Conservation (phyloP, 2,113 vertebrate genomes). For the Lates calcarifer region DNA sequence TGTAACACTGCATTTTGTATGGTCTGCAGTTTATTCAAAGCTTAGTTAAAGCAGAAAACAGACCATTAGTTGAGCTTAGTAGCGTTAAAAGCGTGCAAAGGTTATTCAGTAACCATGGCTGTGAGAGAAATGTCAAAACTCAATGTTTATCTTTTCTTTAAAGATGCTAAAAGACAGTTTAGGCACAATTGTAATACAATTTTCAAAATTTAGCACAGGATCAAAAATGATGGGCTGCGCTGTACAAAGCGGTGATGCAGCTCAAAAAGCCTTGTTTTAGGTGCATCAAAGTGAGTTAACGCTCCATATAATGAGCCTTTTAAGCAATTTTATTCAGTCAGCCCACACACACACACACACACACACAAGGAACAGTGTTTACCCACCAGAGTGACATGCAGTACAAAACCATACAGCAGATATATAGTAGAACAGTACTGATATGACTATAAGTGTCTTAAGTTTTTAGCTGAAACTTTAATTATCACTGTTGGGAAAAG, state of each 20-base stretch:
- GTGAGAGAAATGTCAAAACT: background rate
- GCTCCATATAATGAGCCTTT: background rate
- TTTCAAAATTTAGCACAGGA: conserved; percentile 20
- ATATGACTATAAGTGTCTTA: background rate
- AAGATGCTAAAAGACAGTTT: conserved; percentile 11
- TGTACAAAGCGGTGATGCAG: background rate
- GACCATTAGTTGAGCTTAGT: background rate
- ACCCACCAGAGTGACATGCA: too few species aligned
- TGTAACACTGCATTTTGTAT: conserved; percentile 26
- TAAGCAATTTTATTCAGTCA: background rate
- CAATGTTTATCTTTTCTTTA: background rate
- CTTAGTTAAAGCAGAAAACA: conserved; percentile 26
- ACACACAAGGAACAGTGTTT: background rate
- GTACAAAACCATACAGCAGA: background rate
- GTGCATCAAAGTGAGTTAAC: conserved; percentile 8
- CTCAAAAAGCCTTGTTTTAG: background rate
- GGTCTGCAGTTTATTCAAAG: conserved; percentile 45
- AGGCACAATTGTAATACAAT: background rate
- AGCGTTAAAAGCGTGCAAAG: conserved; percentile 18
- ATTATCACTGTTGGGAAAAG: conserved; percentile 12
- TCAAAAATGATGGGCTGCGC: background rate
- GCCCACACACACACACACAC: background rate
- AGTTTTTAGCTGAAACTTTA: background rate
- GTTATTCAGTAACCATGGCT: conserved; percentile 11
- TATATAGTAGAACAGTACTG: background rate